These are phyloP conservation scores for Ostrea edulis DNA, from an alignment of 1,140 invertebrate genomes.

Conservation along the genomic window DNA sequence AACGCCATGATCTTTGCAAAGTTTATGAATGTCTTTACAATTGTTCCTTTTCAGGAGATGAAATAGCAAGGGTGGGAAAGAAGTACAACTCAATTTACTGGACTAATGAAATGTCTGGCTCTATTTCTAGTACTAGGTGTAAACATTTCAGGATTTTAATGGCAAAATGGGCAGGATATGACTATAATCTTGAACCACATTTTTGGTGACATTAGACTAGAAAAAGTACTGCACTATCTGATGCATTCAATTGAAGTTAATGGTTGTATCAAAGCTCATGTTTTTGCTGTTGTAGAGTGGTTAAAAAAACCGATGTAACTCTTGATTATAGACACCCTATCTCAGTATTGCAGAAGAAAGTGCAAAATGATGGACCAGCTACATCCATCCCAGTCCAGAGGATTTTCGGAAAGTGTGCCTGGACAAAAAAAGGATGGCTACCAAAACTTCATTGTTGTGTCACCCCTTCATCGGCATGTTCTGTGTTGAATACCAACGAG, in stretches of 20 bases:
- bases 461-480: background rate
- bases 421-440: background rate
- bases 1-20: background rate
- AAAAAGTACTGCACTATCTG: background rate
- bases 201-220: background rate
- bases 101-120: constrained; percentile 25
- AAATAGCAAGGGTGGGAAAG: constrained; percentile 4
- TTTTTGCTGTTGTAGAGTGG: constrained; percentile 22
- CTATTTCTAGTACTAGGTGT: background rate
- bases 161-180: background rate
- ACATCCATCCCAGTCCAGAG: background rate
- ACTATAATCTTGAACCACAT: background rate
- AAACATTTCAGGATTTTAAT: background rate
- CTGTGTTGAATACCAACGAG: background rate
- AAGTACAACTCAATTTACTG: background rate
- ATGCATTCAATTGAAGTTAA: constrained; percentile 9
- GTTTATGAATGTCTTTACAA: constrained; percentile 27
- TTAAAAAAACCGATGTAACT: background rate
- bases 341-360: background rate
- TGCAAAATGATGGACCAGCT: background rate
- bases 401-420: background rate
- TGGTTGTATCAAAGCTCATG: background rate
- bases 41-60: background rate
- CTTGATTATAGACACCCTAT: background rate
- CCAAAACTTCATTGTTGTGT: background rate